Base-by-base conservation (phyloP, 2,888 invertebrate species). In the Himalopsyche japonica region DNA sequence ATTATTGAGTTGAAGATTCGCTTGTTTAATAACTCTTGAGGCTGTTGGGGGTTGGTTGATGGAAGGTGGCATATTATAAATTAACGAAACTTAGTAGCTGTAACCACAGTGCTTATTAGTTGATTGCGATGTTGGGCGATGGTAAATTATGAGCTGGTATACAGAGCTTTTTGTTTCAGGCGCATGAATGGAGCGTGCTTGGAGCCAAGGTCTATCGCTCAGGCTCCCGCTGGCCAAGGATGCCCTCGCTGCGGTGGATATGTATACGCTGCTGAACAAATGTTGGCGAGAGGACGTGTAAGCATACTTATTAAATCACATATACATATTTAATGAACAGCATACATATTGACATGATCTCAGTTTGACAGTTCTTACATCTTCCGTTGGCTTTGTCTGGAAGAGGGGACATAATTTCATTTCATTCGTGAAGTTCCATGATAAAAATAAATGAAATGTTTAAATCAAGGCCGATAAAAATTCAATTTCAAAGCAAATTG, bases 191-290 rank as follows among this genome's bases (percentile, higher is more conserved):
- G 94, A 87, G 95, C 95, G 77, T 93, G 95, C 88, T 88, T 95
- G 91, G 95, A 95, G 90, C 91, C 96, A 49, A 94, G 95, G 88
- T 92, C 93, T 86, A 95, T 96, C 89, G 96, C 96, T 43, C 96
- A 95, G 91, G 97, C 97, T 80, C 96, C 96, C 64, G 95, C 96
- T 88, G 97, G 97, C 81, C 94, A 96, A 91, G 97, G 97, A 86
- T 97, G 97, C 89, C 97, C 97, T 43, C 93, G 97, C 88, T 97
- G 97, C 90, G 97, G 97, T 87, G 97, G 97, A 87, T 97, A 91
- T 90, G 97, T 97, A 82, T 98, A 97, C 91, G 97, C 97, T 87
- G 97, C 97, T 86, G 97, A 98, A 92, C 97, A 97, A 92, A 97
- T 97, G 97, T 93, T 97, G 89, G 97, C 97, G 88, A 94, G 97